These are phyloP conservation scores for Steatornis caripensis DNA, from an alignment of 2,113 vertebrate species.

Conservation along the genomic window DNA sequence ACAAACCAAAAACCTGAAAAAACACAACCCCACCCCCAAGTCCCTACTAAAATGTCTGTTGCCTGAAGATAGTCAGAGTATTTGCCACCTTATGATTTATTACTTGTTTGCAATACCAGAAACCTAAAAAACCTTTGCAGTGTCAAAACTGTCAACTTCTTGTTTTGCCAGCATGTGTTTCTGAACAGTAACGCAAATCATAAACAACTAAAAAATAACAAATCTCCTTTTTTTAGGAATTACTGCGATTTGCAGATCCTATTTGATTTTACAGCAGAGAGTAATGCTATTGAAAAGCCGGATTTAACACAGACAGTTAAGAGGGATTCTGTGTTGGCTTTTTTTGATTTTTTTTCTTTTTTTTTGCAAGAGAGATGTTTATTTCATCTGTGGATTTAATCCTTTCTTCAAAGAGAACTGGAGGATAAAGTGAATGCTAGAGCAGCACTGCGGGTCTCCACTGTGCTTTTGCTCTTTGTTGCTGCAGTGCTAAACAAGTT, in stretches of 20 bases:
- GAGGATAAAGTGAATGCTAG: not conserved
- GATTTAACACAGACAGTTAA: not conserved
- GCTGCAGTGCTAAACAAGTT: not conserved
- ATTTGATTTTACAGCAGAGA: not conserved
- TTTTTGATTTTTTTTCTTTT: not conserved
- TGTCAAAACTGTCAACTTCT: not conserved
- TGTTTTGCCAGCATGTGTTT: not conserved
- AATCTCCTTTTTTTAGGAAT: not conserved
- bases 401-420: constrained; percentile 19
- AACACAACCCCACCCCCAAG: fast-evolving
- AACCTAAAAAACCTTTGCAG: not conserved
- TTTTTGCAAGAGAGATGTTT: not conserved
- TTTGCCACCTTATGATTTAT: not conserved
- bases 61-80: not conserved
- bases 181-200: not conserved
- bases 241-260: not conserved
- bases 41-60: not conserved
- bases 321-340: not conserved
- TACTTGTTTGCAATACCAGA: not conserved
- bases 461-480: constrained; percentile 1
- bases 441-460: not conserved
- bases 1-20: not conserved
- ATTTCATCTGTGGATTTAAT: constrained; percentile 35
- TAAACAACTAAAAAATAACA: not conserved
- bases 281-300: not conserved